Evolutionary conservation across 53 echinoderm and acorn worm genomes (phyloP).

Genomic region (Temnopleurus reevesii): DNA sequence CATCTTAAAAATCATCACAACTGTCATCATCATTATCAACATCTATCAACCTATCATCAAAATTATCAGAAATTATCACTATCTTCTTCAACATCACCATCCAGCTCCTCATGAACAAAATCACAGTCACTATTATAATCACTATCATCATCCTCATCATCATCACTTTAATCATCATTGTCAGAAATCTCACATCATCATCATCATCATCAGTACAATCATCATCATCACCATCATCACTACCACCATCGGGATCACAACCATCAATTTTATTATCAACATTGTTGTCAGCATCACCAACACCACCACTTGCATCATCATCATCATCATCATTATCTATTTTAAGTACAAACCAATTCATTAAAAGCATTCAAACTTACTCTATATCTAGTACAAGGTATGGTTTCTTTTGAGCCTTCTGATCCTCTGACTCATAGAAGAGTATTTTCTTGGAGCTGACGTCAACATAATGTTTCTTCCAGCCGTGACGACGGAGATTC

Average conservation of each 20-base stretch:
- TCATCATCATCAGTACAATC: background rate
- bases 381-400: constrained; percentile 93
- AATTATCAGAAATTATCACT: too few relatives aligned
- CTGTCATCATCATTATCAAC: too few relatives aligned
- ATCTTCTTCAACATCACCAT: too few relatives aligned
- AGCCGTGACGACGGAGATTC: constrained; percentile 90
- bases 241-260: background rate
- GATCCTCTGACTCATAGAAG: constrained; percentile 88
- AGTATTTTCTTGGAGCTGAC: constrained; percentile 98
- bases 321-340: background rate
- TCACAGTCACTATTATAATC: background rate
- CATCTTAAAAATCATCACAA: too few relatives aligned
- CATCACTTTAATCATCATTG: background rate
- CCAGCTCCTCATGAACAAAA: too few relatives aligned
- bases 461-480: constrained; percentile 95
- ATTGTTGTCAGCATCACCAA: background rate
- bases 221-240: background rate
- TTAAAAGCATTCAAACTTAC: constrained; percentile 62
- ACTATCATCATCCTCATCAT: background rate
- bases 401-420: constrained; percentile 84
- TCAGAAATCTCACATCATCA: too few relatives aligned
- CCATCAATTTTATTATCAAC: background rate
- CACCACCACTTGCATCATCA: constrained; percentile 23
- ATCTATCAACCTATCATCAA: too few relatives aligned
- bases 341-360: background rate